These are phyloP conservation scores for Arge pagana DNA, from an alignment of 2,888 invertebrate genomes.

Conservation along the genomic window DNA sequence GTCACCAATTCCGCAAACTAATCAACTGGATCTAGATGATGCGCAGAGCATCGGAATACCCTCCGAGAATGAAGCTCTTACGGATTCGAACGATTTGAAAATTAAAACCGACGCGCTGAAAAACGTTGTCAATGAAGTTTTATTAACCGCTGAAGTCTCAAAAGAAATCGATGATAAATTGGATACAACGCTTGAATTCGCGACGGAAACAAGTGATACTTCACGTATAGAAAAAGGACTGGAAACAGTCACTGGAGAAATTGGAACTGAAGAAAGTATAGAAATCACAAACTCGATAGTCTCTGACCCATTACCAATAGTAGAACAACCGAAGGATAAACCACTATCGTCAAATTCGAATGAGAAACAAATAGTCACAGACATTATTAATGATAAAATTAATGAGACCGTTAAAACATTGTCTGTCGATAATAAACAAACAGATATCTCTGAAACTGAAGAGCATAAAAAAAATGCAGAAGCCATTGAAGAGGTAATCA, in stretches of 20 bases:
- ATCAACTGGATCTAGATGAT: background rate
- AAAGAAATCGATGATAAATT: too few species aligned
- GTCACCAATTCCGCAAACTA: constrained; percentile 2
- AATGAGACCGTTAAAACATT: constrained; percentile 9
- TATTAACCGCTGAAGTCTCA: too few species aligned
- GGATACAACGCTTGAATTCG: too few species aligned
- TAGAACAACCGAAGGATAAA: constrained; percentile 47
- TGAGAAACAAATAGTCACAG: constrained; percentile 13
- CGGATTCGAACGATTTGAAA: background rate
- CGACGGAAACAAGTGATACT: too few species aligned
- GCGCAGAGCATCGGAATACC: background rate
- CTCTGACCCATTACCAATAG: constrained; percentile 47
- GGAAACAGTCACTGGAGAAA: background rate
- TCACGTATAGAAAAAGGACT: too few species aligned
- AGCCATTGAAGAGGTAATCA: too few species aligned
- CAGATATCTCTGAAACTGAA: constrained; percentile 2
- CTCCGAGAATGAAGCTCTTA: background rate
- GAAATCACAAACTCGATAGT: constrained; percentile 39
- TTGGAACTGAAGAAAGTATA: constrained; percentile 12
- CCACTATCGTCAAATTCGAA: constrained; percentile 3
- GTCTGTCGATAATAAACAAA: constrained; percentile 26
- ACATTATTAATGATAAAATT: constrained; percentile 10
- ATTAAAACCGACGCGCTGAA: background rate
- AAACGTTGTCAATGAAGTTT: too few species aligned
- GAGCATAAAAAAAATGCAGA: constrained; percentile 2